Percentiles rank a stretch among this genome's conserved stretches.
Evolutionary conservation across 1,140 invertebrate genomes (phyloP).

Genomic region (Bombus consobrinus): DNA sequence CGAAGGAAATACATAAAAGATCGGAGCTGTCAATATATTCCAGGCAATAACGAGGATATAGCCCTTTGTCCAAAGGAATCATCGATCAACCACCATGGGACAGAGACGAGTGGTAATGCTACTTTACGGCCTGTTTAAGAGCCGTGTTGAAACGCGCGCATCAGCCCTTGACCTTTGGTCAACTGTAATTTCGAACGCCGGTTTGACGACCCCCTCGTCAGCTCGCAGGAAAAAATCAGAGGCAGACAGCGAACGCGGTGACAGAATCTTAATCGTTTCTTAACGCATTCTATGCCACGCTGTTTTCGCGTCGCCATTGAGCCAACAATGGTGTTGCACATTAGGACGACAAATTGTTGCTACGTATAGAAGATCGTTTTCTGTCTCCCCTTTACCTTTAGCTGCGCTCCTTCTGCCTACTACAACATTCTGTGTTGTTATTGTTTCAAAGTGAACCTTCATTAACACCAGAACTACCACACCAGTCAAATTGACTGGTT

Average conservation of each 20-base stretch:
- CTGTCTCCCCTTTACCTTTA: neutral
- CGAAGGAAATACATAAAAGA: conserved; percentile 46
- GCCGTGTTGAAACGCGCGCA: conserved; percentile 52
- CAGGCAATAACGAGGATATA: conserved; percentile 61
- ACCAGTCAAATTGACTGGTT: no score
- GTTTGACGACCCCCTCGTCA: conserved; percentile 13
- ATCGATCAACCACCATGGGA: conserved; percentile 61
- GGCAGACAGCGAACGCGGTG: neutral
- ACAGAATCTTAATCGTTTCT: neutral
- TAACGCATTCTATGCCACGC: neutral
- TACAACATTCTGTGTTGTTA: no score
- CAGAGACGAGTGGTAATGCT: conserved; percentile 44
- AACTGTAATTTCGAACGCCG: conserved; percentile 48
- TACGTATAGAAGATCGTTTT: neutral
- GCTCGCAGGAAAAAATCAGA: no score
- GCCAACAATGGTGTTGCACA: neutral
- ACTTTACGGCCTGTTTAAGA: conserved; percentile 64
- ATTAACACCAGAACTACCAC: no score
- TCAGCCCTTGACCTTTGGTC: conserved; percentile 51
- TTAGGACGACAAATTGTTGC: neutral
- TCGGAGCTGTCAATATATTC: conserved; percentile 31
- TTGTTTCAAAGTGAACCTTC: no score
- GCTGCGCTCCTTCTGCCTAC: no score
- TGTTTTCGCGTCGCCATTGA: neutral
- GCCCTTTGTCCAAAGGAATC: conserved; percentile 64